Percentiles rank a stretch among this genome's conserved stretches.
phyloP scores from a whole-genome alignment of 2,888 invertebrate species.

The Entomobrya multifasciata region DNA sequence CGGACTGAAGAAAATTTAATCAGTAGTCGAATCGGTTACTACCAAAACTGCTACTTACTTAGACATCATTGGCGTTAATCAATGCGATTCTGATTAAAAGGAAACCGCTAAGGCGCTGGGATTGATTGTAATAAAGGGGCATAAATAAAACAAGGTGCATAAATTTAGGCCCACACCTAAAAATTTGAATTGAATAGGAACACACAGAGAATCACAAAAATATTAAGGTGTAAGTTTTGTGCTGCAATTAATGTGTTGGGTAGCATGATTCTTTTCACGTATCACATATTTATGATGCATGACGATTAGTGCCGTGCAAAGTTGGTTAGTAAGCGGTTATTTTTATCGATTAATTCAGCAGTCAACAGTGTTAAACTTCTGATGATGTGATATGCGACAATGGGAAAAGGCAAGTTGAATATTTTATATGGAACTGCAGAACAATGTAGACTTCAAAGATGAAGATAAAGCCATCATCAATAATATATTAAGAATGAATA shows the following conservation, averaged over 20 bases:
- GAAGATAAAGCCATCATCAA: slow-evolving; percentile 12
- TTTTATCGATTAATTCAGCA: too few relatives aligned
- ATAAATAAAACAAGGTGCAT: slow-evolving; percentile 25
- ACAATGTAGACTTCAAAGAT: slow-evolving; percentile 13
- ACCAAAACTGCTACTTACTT: neutral
- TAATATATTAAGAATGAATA: neutral
- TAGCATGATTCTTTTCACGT: neutral
- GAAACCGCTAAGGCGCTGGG: neutral
- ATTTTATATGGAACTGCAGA: neutral
- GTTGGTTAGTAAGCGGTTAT: too few relatives aligned
- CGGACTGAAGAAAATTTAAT: slow-evolving; percentile 36
- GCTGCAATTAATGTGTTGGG: neutral
- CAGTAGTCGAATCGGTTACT: slow-evolving; percentile 46
- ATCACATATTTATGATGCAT: too few relatives aligned
- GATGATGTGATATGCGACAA: neutral
- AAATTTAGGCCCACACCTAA: slow-evolving; percentile 37
- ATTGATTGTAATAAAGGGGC: neutral
- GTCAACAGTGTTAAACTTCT: too few relatives aligned
- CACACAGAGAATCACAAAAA: neutral
- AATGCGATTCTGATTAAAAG: slow-evolving; percentile 7
- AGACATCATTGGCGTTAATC: neutral
- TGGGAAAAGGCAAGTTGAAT: neutral
- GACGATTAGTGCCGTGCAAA: too few relatives aligned
- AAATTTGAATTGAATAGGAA: slow-evolving; percentile 21
- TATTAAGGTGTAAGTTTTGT: neutral